Evolutionary conservation across 2,113 vertebrate genomes (phyloP).

Genomic region (Lepidothrix coronata): DNA sequence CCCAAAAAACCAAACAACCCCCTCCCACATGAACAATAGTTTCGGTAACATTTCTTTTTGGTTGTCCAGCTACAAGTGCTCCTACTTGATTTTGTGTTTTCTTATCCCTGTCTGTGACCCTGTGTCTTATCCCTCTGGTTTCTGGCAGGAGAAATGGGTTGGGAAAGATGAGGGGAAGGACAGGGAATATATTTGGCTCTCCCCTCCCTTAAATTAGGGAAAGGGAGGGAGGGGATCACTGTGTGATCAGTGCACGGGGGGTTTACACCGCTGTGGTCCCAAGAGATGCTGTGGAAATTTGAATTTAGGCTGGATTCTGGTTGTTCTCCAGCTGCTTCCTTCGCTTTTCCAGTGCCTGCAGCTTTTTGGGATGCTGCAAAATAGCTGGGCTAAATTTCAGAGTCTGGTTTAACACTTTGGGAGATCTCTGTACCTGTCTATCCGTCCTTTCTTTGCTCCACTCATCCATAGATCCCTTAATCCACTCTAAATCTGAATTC

Average conservation of each 20-base stretch:
- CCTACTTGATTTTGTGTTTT: neutral
- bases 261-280: neutral
- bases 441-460: neutral
- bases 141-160: neutral
- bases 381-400: neutral
- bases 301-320: neutral
- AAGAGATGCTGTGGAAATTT: neutral
- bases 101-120: neutral
- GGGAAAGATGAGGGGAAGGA: neutral
- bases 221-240: neutral
- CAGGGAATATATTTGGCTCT: neutral
- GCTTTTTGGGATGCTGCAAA: neutral
- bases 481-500: neutral
- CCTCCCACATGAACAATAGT: neutral
- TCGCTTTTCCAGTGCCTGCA: neutral
- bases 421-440: neutral
- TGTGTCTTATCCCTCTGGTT: neutral
- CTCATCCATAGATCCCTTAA: neutral
- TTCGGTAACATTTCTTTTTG: neutral
- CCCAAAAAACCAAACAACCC: neutral
- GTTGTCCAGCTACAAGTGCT: neutral
- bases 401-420: neutral
- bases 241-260: too few relatives aligned
- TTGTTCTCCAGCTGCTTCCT: neutral
- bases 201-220: neutral